Conservation (phyloP, 2,888 invertebrate genomes). For the Phytoseiulus persimilis region DNA sequence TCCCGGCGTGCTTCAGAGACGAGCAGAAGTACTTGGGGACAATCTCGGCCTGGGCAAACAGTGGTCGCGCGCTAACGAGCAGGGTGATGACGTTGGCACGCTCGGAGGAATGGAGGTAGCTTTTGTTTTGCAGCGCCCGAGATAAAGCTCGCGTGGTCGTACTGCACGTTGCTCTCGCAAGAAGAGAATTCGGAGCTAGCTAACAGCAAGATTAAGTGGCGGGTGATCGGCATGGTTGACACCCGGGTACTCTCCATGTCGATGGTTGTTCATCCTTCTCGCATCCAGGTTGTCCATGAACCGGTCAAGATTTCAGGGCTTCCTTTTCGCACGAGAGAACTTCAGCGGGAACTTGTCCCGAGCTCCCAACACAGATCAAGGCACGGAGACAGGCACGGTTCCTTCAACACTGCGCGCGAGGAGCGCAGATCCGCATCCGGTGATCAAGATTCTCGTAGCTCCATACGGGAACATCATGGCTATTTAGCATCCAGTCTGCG, state of each 20-base stretch:
- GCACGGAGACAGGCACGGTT: too few relatives aligned
- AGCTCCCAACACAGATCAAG: too few relatives aligned
- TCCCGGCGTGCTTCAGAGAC: background rate
- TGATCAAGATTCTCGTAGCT: background rate
- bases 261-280: too few relatives aligned
- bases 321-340: too few relatives aligned
- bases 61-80: background rate
- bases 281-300: too few relatives aligned
- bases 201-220: background rate
- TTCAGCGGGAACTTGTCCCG: too few relatives aligned
- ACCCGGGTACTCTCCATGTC: too few relatives aligned
- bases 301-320: too few relatives aligned
- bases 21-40: background rate
- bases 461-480: background rate
- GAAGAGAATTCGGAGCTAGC: background rate
- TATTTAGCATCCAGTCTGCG: background rate
- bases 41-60: background rate
- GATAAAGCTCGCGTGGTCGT: background rate
- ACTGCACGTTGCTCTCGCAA: background rate
- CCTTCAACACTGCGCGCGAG: too few relatives aligned
- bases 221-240: too few relatives aligned
- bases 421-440: too few relatives aligned
- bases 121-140: background rate
- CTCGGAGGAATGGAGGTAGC: background rate
- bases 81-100: background rate